Evolutionary conservation across 2,113 vertebrate species (phyloP).

Genomic region (Synodontis membranacea): DNA sequence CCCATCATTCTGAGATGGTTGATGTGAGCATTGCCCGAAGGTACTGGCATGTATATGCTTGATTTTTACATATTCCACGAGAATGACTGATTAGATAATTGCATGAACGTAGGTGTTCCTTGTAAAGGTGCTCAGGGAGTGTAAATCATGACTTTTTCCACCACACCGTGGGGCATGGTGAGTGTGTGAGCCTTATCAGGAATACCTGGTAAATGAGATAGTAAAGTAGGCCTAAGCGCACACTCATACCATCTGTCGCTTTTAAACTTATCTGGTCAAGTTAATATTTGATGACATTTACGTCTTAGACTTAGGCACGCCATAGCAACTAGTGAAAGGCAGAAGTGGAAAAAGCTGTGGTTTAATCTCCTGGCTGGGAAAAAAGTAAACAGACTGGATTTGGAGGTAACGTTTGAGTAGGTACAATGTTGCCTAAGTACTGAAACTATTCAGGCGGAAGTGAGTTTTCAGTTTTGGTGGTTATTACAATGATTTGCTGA

Average conservation of each 20-base stretch:
- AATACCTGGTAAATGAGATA: slow-evolving; percentile 19
- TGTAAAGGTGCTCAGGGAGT: neutral
- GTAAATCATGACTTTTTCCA: neutral
- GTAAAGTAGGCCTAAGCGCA: neutral
- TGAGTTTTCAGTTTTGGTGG: neutral
- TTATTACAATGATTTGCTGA: neutral
- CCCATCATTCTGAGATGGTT: neutral
- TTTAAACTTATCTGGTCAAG: neutral
- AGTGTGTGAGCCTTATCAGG: neutral
- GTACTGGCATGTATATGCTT: neutral
- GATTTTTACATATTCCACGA: neutral
- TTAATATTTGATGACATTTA: slow-evolving; percentile 25
- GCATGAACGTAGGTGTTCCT: neutral
- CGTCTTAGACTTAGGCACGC: neutral
- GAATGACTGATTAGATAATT: neutral
- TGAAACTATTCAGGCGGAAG: no score
- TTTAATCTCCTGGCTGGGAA: neutral
- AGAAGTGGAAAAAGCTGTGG: neutral
- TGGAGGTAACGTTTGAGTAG: neutral
- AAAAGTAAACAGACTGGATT: neutral
- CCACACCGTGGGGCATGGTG: neutral
- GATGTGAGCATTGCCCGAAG: neutral
- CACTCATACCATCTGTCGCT: slow-evolving; percentile 14
- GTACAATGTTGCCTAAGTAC: neutral
- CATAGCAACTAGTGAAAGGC: neutral